phyloP scores from a whole-genome alignment of 2,113 vertebrate genomes.

The Rynchops niger region DNA sequence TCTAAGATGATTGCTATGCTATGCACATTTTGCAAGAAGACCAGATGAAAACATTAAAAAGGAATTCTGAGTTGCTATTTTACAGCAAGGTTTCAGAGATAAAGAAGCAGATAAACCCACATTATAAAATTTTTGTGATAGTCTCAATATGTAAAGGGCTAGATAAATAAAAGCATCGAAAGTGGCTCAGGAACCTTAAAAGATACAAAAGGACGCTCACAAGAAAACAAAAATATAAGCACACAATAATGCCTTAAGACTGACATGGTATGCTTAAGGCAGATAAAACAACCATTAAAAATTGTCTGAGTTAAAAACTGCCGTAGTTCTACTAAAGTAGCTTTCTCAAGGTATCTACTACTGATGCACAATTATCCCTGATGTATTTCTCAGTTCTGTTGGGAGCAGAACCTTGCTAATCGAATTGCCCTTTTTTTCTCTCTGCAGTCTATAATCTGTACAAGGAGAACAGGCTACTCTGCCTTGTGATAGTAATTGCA shows the following conservation, averaged over 20 bases:
- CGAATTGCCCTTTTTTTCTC: neutral
- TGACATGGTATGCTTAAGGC: neutral
- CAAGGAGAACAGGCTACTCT: neutral
- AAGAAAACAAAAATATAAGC: neutral
- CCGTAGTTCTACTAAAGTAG: neutral
- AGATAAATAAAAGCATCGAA: neutral
- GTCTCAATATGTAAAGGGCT: neutral
- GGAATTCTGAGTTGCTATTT: neutral
- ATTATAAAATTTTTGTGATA: neutral
- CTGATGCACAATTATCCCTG: neutral
- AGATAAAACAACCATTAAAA: neutral
- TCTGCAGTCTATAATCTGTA: neutral
- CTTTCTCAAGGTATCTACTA: neutral
- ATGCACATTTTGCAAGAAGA: neutral
- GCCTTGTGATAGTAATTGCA: neutral
- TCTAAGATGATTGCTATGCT: neutral
- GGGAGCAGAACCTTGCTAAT: slow-evolving; percentile 5
- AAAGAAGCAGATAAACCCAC: neutral
- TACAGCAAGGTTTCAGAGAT: neutral
- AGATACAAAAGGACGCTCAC: neutral
- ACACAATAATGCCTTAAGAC: neutral
- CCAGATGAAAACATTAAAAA: neutral
- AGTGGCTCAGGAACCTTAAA: neutral
- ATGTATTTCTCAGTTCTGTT: neutral
- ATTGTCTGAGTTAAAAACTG: neutral